Conservation (phyloP, 2,113 vertebrate species). For the Nothoprocta perdicaria region DNA sequence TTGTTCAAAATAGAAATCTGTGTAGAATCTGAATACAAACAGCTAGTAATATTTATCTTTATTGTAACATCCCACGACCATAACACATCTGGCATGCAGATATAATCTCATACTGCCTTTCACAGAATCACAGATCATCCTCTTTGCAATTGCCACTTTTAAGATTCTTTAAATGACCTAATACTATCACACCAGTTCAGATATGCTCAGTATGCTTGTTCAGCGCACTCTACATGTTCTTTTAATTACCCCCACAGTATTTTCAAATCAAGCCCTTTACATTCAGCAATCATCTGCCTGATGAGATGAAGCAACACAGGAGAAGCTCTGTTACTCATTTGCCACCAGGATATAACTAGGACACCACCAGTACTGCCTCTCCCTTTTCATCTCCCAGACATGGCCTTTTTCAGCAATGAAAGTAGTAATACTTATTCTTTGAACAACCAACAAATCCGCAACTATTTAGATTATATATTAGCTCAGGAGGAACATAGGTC, state of each 20-base stretch:
- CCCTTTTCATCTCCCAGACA: not conserved
- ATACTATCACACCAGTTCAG: not conserved
- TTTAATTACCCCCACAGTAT: not conserved
- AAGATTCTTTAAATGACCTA: not conserved
- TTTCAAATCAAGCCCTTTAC: not conserved
- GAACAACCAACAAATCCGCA: no score
- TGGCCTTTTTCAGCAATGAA: not conserved
- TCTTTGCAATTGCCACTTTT: not conserved
- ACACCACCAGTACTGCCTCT: not conserved
- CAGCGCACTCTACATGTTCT: not conserved
- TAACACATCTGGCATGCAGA: not conserved
- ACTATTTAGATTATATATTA: no score
- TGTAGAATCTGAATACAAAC: not conserved
- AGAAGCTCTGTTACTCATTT: not conserved
- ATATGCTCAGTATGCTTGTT: not conserved
- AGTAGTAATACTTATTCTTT: not conserved
- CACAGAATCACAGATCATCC: not conserved
- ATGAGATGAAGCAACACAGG: not conserved
- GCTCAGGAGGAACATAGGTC: not conserved
- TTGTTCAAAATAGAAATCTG: not conserved
- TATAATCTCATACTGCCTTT: not conserved
- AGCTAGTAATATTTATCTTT: not conserved
- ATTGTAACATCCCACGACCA: not conserved
- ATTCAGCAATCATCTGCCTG: accelerated
- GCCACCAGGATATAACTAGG: not conserved